Evolutionary conservation across 2,797 vertebrate species (phyloP), one percentile per base, ranked within the genome.

Genomic region (Falco berigora): DNA sequence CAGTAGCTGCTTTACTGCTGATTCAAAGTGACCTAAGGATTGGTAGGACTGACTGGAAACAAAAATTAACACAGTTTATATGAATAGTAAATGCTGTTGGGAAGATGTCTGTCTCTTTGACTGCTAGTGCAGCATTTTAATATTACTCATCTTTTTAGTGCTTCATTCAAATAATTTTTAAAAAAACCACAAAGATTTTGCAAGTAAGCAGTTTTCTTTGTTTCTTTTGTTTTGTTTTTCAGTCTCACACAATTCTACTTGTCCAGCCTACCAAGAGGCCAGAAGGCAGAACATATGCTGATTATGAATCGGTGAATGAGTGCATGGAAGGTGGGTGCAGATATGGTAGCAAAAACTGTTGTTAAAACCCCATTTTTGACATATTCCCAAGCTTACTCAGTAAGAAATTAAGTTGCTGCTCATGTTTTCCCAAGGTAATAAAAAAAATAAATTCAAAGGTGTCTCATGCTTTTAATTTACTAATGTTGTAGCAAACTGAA

Each of bases 191-290:
- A 38, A 20, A 8, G 4, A 32, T 38, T 42, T 58, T 59, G 83
- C 64, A 86, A 81, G 79, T 94, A 68, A 18, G 30, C 16, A 38
- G 32, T 62, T 92, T 79, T 85, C 27, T 80, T 94, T 32, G 47
- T 87, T 90, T 38, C 42, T 87, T 90, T 38, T 32, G 46, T 38
- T 86, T 82, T 69, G 53, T 84, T 97, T 67, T 95, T 30, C 97
- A 99, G 99, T 99, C 99, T 96, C 99, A 99, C 98, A 99, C 99
- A 88, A 99, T 99, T 98, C 98, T 99, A 96, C 98, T 99, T 94
- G 99, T 99, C 84, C 99, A 99, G 88, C 99, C 99, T 58, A 99
- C 99, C 80, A 99, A 99, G 97, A 99, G 99, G 98, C 99, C 99
- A 56, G 99, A 99, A 97, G 99, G 99, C 96, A 98, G 99, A 98